A percentile compares a stretch with the other conserved stretches of the same genome.
Conservation (phyloP, 2,113 vertebrate genomes). For the Oplegnathus fasciatus region DNA sequence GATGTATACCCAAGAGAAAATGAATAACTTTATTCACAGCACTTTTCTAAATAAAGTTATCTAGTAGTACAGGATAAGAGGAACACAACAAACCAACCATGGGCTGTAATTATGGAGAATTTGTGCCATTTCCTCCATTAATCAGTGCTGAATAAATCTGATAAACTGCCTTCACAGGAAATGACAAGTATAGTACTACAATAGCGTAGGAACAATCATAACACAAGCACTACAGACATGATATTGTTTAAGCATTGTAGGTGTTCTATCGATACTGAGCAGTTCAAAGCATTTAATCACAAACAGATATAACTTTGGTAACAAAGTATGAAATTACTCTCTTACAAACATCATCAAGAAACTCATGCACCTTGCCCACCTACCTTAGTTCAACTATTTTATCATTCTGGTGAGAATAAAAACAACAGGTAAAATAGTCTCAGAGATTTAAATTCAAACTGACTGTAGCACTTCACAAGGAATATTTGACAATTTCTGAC, state of each 20-base stretch:
- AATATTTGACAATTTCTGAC: not conserved
- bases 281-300: not conserved
- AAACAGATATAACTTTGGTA: not conserved
- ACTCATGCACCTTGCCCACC: not conserved
- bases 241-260: not conserved
- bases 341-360: not conserved
- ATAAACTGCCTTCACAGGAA: conserved; percentile 6
- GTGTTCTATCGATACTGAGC: not conserved
- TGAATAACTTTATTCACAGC: not conserved
- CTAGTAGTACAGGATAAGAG: not conserved
- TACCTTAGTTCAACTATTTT: not conserved
- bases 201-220: not conserved
- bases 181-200: not conserved
- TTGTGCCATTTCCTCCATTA: not conserved
- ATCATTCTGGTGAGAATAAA: not conserved
- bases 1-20: conserved; percentile 12
- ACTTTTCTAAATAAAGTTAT: conserved; percentile 1
- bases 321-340: not conserved
- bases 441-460: not conserved
- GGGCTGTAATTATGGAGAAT: not conserved
- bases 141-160: conserved; percentile 5
- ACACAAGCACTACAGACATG: not conserved
- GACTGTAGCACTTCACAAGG: not conserved
- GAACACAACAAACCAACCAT: not conserved
- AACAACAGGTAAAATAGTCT: conserved; percentile 6